Evolutionary conservation across 2,113 vertebrate species (phyloP).

Genomic region (Neotragus moschatus): DNA sequence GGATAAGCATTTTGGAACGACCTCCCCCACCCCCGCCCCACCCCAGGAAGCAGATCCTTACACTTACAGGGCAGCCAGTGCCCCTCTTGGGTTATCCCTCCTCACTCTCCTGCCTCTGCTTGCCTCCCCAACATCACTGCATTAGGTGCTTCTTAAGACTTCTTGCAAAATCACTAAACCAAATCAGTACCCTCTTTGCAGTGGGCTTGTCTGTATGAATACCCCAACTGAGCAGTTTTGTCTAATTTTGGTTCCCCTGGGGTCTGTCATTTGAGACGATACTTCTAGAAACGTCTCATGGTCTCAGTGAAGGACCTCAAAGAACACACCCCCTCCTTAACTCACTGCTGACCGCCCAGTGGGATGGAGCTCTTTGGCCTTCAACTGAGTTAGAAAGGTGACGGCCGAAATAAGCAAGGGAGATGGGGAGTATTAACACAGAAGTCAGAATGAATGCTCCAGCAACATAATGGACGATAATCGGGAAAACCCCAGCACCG

Average conservation of each 20-base stretch:
- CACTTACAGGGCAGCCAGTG: neutral
- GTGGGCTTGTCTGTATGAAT: neutral
- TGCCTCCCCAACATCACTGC: neutral
- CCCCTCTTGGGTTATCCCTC: neutral
- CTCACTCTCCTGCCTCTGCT: neutral
- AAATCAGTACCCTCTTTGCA: neutral
- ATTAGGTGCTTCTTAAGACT: neutral
- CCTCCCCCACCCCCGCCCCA: fast-evolving
- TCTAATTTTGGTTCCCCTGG: neutral
- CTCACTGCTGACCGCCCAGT: neutral
- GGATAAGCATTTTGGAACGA: neutral
- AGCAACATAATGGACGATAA: neutral
- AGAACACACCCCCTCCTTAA: neutral
- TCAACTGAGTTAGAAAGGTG: neutral
- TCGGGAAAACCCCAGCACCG: neutral
- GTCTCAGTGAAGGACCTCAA: neutral
- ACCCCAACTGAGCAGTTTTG: neutral
- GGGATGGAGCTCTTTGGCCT: neutral
- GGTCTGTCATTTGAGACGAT: neutral
- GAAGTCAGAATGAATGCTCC: neutral
- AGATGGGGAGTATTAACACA: neutral
- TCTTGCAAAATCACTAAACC: neutral
- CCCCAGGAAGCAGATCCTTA: neutral
- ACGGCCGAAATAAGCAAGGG: neutral
- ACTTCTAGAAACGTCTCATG: neutral